A percentile compares a stretch with the other conserved stretches of the same genome.
phyloP scores from a whole-genome alignment of 2,888 invertebrate genomes.

The Nudaria mundana region DNA sequence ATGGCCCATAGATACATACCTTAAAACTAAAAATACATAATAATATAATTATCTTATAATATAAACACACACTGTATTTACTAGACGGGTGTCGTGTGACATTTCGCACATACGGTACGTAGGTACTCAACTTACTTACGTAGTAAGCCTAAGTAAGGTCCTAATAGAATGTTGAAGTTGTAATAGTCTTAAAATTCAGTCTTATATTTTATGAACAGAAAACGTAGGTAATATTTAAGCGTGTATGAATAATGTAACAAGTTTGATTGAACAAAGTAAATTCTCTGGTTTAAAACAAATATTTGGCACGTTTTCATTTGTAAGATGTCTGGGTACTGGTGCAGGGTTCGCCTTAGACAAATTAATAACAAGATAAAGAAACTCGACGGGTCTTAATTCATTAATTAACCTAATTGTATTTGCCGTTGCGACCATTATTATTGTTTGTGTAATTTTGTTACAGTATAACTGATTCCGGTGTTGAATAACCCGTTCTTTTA shows the following conservation, averaged over 20 bases:
- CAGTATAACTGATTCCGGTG: constrained; percentile 11
- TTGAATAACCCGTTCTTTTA: not conserved
- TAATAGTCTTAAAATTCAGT: too few species aligned
- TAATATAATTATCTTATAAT: too few species aligned
- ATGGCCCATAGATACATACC: too few species aligned
- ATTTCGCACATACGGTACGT: too few species aligned
- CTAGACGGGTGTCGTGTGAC: too few species aligned
- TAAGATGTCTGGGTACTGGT: constrained; percentile 71
- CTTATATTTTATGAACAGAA: constrained; percentile 9
- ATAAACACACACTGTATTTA: too few species aligned
- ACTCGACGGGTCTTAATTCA: constrained; percentile 78
- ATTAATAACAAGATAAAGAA: constrained; percentile 81
- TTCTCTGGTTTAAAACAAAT: constrained; percentile 51
- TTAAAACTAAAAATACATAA: too few species aligned
- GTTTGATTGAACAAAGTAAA: constrained; percentile 41
- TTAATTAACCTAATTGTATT: constrained; percentile 81
- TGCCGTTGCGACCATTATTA: constrained; percentile 69
- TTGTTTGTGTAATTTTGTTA: constrained; percentile 52
- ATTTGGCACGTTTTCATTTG: constrained; percentile 69
- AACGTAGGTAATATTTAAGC: constrained; percentile 8
- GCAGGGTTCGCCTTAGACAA: constrained; percentile 67
- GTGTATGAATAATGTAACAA: constrained; percentile 33
- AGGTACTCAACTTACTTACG: too few species aligned
- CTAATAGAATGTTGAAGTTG: too few species aligned
- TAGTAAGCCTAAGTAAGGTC: too few species aligned